Base-by-base conservation (phyloP, 2,888 invertebrate genomes). In the Elgonia sp. region DNA sequence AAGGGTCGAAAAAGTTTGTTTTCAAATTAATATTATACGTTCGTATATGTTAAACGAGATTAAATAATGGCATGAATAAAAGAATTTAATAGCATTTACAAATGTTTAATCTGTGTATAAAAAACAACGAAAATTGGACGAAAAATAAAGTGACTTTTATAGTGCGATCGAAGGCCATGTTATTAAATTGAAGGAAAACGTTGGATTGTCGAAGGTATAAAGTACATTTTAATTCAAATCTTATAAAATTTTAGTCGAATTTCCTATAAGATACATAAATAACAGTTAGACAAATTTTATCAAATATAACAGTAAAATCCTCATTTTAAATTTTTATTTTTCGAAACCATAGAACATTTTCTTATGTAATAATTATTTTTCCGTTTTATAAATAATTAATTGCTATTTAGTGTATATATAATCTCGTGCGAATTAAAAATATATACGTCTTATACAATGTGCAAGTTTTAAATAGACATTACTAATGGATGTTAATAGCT, bases 21-120 rank as follows among this genome's bases (percentile, higher is more conserved):
- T 67, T 12, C 14, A 67, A 57, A 57, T 67, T 79, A 79, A 79
- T 79, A 57, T 69, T 42, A 60, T 63, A 69, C 21, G 42, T 69
- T 21, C n/a, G 29, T 39, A 63, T 62, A 29, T 46, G 21, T 62
- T 62, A 55, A 65, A 65, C 65, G 40, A 65, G 77, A 53, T 65
- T 65, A 65, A 77, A 65, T n/a, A 60, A 76, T 50, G 46, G 3
- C 46, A 62, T 37, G 75, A 40, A 60, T 46, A 62, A 21, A 75
- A 55, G 37, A 65, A n/a, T 65, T 79, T 70, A 67, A 55, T 67
- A 53, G 40, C 16, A 42, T 67, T 40, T 37, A 79, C 55, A 75
- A 60, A 57, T 37, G 37, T 73, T 73, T 73, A 73, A 60, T 60
- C 73, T 40, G 20, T 57, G 37, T 73, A 73, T 21, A 60, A 73